Evolutionary conservation across 2,888 invertebrate species (phyloP).

Genomic region (Flabesymbios commensalis): DNA sequence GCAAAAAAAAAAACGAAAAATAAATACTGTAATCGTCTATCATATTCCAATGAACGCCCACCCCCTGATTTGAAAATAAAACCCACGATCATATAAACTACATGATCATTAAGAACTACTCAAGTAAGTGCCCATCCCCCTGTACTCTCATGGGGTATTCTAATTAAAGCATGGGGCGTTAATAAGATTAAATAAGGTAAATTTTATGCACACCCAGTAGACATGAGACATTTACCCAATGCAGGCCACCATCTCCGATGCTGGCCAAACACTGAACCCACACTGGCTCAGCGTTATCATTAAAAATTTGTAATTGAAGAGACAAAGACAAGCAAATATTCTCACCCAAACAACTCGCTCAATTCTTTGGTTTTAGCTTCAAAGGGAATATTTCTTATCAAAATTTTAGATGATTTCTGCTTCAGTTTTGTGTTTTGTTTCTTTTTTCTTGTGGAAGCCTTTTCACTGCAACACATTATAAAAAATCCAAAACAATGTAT

Average conservation of each 20-base stretch:
- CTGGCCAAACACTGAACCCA: not conserved
- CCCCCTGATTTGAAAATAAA: too few species aligned
- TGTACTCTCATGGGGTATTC: too few species aligned
- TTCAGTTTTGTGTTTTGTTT: slow-evolving; percentile 35
- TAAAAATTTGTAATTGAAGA: not conserved
- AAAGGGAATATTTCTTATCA: slow-evolving; percentile 94
- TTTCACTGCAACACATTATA: not conserved
- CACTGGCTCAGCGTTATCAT: not conserved
- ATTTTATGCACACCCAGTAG: too few species aligned
- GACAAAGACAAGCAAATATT: not conserved
- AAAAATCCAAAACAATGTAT: not conserved
- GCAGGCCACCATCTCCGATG: too few species aligned
- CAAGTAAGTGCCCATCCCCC: too few species aligned
- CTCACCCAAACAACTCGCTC: slow-evolving; percentile 85
- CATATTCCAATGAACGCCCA: too few species aligned
- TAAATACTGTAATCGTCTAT: not conserved
- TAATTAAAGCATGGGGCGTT: too few species aligned
- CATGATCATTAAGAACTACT: too few species aligned
- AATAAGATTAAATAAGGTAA: too few species aligned
- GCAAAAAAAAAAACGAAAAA: slow-evolving; percentile 3
- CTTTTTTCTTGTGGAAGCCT: slow-evolving; percentile 1
- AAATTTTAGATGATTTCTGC: slow-evolving; percentile 74
- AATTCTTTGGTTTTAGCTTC: slow-evolving; percentile 74
- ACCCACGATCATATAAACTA: too few species aligned
- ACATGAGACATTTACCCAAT: too few species aligned